A percentile compares a stretch with the other conserved stretches of the same genome.
Conservation (phyloP, 1,140 invertebrate genomes). For the Trachymyrmex cornetzi region DNA sequence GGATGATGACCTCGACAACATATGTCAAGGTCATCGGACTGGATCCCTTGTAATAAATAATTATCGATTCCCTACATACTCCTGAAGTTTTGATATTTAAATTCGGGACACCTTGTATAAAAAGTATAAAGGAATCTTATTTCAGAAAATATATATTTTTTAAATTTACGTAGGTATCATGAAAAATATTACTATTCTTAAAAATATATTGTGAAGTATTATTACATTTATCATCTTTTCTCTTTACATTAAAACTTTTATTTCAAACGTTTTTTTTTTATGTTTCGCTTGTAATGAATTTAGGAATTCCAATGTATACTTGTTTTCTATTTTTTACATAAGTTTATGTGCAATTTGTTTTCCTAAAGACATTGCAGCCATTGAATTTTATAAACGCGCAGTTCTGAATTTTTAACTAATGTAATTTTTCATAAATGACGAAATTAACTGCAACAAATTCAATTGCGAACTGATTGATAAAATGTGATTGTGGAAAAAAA, state of each 20-base stretch:
- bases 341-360: neutral
- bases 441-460: neutral
- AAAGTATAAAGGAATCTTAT: no score
- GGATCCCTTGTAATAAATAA: no score
- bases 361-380: neutral
- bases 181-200: neutral
- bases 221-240: neutral
- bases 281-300: neutral
- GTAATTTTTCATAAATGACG: neutral
- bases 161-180: no score
- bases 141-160: no score
- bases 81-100: no score
- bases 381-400: neutral
- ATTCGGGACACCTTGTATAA: no score
- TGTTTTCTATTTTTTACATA: neutral
- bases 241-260: neutral
- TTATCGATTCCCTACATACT: no score
- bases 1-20: no score
- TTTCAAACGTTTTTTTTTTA: neutral
- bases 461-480: neutral
- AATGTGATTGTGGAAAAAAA: slow-evolving; percentile 3
- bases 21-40: no score
- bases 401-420: neutral
- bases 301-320: neutral
- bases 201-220: neutral